Evolutionary conservation across 2,888 invertebrate species (phyloP), one percentile per base, ranked within the genome.

Genomic region (Doris montereyensis): DNA sequence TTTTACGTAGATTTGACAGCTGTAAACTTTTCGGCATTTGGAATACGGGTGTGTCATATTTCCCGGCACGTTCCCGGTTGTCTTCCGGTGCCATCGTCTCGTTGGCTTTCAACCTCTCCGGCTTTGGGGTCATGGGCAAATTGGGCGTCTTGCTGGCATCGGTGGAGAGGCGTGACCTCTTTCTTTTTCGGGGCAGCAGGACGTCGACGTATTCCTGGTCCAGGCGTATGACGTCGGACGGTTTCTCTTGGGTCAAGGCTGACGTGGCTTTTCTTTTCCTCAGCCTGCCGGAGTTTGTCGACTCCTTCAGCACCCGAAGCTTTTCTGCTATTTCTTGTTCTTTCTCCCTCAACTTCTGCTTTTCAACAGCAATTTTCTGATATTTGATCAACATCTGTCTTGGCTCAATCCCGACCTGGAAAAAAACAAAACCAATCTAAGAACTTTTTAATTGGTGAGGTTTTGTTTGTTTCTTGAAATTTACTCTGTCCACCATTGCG

Each of bases 11-110:
- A 65, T 84, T 83, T 28, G 75, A 57, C 3, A 84, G 77, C 57
- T 85, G 84, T 10, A 81, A 76, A 8, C 80, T 81, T 72, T 77
- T 79, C 8, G 85, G 84, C 82, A 85, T 83, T 35, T 75, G 79
- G 62, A 86, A 84, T 17, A 34, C 41, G 1, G 41, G 67, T 76
- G 78, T 8, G 34, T 77, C 60, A 10, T 10, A 32, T 13, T 34
- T 76, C 21, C 24, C 52, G 58, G 57, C 62, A 21, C 57, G 67
- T 52, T 52, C 13, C 32, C 35, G 0, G 8, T 21, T 24, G 34
- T n/a, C 3, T 24, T 67, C 76, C 30, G 67, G 41, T 68, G 8
- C 60, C 1, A 76, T n/a, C n/a, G 62, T 67, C n/a, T 76, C 76
- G 60, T 41, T 17, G 21, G 4, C 3, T 28, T 52, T n/a, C 30